Conservation (phyloP, 2,797 vertebrate species). For the Falco peregrinus region DNA sequence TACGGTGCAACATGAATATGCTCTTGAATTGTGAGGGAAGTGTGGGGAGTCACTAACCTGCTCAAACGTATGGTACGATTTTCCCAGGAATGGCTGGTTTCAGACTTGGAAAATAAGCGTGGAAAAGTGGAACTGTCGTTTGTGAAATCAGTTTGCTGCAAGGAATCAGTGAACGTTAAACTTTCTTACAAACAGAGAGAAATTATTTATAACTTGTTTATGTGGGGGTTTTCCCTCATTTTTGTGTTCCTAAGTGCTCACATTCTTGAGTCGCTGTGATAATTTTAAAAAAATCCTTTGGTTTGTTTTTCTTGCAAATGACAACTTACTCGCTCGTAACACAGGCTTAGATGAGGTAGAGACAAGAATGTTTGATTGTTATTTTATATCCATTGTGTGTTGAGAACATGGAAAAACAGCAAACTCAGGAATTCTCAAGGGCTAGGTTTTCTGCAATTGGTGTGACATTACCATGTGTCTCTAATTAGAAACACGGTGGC, state of each 20-base stretch:
- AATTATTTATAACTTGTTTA: background rate
- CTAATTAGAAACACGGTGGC: constrained; percentile 62
- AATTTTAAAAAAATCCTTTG: background rate
- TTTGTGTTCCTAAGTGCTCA: background rate
- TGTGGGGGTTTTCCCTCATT: background rate
- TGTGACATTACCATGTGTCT: constrained; percentile 65
- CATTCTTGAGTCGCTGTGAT: background rate
- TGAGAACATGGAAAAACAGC: constrained; percentile 41
- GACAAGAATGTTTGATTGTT: constrained; percentile 51
- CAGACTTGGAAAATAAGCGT: background rate
- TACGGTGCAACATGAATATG: fast-evolving
- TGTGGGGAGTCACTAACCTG: background rate
- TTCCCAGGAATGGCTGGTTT: background rate
- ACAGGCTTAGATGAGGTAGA: constrained; percentile 34
- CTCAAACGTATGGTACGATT: fast-evolving
- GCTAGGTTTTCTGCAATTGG: constrained; percentile 49
- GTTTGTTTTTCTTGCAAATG: constrained; percentile 49
- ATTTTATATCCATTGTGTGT: constrained; percentile 55
- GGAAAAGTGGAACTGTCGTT: background rate
- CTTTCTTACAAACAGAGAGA: background rate
- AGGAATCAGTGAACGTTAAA: background rate
- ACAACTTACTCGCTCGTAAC: background rate
- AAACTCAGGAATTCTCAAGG: constrained; percentile 48
- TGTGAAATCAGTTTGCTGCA: background rate
- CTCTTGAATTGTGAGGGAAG: background rate